Conservation (phyloP, 2,797 vertebrate species). For the Alectoris magna region DNA sequence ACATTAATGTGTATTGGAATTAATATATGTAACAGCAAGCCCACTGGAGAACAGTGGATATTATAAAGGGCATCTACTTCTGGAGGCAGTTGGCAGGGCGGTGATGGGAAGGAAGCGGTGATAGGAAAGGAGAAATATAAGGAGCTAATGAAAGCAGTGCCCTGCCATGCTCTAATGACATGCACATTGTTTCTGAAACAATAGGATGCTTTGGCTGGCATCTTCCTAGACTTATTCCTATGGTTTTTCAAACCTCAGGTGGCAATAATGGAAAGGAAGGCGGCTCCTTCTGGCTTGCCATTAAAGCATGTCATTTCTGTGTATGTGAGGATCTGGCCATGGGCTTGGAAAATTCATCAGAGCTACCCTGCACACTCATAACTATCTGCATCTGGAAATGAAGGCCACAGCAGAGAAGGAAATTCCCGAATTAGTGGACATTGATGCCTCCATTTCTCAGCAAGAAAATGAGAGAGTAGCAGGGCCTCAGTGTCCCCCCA, state of each 20-base stretch:
- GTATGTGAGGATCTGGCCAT: not conserved
- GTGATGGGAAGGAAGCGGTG: not conserved
- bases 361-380: not conserved
- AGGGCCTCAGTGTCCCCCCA: not conserved
- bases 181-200: conserved; percentile 12
- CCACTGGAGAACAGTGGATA: not conserved
- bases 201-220: conserved; percentile 2
- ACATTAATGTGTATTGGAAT: not conserved
- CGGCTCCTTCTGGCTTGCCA: not conserved
- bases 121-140: not conserved
- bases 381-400: not conserved
- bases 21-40: not conserved
- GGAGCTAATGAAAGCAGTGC: not conserved
- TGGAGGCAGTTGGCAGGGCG: not conserved
- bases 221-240: not conserved
- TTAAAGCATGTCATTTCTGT: not conserved
- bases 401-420: not conserved
- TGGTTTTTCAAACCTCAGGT: conserved; percentile 14
- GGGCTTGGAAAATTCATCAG: conserved; percentile 9
- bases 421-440: not conserved
- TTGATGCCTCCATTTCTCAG: not conserved
- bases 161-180: not conserved
- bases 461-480: not conserved
- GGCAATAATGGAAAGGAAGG: conserved; percentile 1
- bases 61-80: not conserved